phyloP scores from a whole-genome alignment of 2,113 vertebrate species.

The Cochlearius cochlearius region DNA sequence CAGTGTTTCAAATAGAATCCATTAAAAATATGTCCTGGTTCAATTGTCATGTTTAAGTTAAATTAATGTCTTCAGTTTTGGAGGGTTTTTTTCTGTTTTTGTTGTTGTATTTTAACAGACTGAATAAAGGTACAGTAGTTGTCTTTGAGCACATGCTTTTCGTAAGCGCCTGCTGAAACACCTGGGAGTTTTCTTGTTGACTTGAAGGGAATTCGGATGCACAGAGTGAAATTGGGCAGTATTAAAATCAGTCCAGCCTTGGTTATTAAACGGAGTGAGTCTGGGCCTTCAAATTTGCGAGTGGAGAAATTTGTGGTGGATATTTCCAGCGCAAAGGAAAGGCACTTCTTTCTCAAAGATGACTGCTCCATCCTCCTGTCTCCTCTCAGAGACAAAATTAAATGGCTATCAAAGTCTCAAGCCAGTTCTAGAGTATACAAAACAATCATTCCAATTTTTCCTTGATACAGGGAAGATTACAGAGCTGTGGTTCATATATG shows the following conservation, averaged over 20 bases:
- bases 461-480: neutral
- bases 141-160: neutral
- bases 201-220: neutral
- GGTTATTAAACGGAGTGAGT: neutral
- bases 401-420: neutral
- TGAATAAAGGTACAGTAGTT: neutral
- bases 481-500: neutral
- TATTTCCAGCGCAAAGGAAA: neutral
- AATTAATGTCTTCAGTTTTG: neutral
- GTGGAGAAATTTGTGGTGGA: neutral
- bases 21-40: neutral
- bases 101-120: neutral
- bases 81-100: neutral
- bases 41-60: neutral
- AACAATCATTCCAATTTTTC: neutral
- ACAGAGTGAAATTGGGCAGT: neutral
- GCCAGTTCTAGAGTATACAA: neutral
- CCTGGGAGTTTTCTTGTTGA: neutral
- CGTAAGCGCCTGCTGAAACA: neutral
- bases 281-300: neutral
- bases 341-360: neutral
- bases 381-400: neutral
- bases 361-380: neutral
- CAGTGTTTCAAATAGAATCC: neutral
- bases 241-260: neutral